Evolutionary conservation across 2,888 invertebrate genomes (phyloP).

Genomic region (Spodoptera picta): DNA sequence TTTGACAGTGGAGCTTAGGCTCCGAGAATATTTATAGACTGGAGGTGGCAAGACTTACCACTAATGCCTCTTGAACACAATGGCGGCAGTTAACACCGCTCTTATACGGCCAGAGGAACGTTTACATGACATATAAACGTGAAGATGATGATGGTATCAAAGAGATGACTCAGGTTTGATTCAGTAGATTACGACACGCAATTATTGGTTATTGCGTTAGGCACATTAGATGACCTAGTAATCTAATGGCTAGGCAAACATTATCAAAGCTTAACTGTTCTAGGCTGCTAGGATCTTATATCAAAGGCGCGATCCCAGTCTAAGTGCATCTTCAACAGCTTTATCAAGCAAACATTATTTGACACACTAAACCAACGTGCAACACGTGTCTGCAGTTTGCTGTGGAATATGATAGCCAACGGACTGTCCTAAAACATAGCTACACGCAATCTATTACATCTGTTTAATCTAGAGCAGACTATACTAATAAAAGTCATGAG

Average conservation of each 20-base stretch:
- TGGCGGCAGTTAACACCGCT: conserved; percentile 25
- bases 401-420: no score
- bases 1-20: conserved; percentile 33
- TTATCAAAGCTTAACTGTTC: no score
- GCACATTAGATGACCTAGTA: no score
- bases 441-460: conserved; percentile 19
- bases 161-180: conserved; percentile 10
- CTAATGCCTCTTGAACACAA: conserved; percentile 34
- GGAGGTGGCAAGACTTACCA: conserved; percentile 15
- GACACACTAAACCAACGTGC: no score
- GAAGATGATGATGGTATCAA: conserved; percentile 8
- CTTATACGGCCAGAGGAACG: conserved; percentile 23
- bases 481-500: conserved; percentile 51
- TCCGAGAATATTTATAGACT: conserved; percentile 44
- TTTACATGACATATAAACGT: conserved; percentile 32
- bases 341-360: no score
- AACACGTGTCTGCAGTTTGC: no score
- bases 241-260: no score
- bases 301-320: no score
- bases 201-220: no score
- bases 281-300: no score
- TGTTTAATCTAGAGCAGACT: conserved; percentile 40
- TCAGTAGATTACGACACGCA: neutral
- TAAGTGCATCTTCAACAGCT: no score
- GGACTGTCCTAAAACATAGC: no score